Base-by-base conservation (phyloP, 2,797 vertebrate genomes). In the Schizopygopsis malacanthus region DNA sequence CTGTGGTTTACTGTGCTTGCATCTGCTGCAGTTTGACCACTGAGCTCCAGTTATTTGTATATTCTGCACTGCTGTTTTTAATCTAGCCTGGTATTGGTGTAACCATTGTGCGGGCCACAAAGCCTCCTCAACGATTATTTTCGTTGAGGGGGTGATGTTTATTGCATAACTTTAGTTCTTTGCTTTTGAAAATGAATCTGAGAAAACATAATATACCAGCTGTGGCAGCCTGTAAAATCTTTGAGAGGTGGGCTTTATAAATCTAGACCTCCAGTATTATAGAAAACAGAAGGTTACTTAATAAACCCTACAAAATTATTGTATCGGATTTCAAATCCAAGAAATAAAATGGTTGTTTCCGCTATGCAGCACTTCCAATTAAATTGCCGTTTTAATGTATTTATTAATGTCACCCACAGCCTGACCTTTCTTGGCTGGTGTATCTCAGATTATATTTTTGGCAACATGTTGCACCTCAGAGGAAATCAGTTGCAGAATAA, bases 11-110 rank as follows among this genome's bases (percentile, higher is more conserved):
- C 43, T 20, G 37, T 83, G 50, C 67, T 71, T 76, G 67, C 54
- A 83, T 50, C 54, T 76, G 52, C 37, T 69, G 59, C 33, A 76
- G 28, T 77, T 69, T 41, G 9, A 65, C 43, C 72, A 65, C 59
- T 69, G 83, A 84, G 41, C 45, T 67, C 8, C 82, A 95, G 72
- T 67, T 84, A 84, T 84, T 78, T 78, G 72, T 77, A 33, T 73
- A 37, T 85, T 85, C 65, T 59, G 41, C 52, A 18, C 83, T 61
- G n/a, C 76, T 85, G 75, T 71, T 79, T 85, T 78, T 78, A 56
- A 84, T 84, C 65, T 47, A 71, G 52, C 20, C 28, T 50, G 28
- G 67, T 61, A 79, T 72, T 85, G 76, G 83, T 79, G 83, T 45
- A 84, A 79, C 50, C 65, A 50, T 37, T 47, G 63, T 52, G 50